Percentiles rank a stretch among this genome's conserved stretches.
Conservation (phyloP, 2,888 invertebrate species). For the Chironomus riparius region DNA sequence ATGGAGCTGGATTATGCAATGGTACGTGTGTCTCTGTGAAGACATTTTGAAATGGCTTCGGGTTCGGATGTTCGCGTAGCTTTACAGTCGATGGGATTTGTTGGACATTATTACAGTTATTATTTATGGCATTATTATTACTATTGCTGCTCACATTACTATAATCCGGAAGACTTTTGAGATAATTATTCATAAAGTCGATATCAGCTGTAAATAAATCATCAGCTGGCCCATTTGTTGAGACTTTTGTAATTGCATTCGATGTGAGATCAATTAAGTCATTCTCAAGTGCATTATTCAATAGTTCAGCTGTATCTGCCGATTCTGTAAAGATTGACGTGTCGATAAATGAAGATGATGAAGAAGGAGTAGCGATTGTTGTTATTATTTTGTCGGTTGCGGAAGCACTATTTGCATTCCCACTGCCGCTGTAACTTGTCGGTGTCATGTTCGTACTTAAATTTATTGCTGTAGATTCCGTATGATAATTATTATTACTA, state of each 20-base stretch:
- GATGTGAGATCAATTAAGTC: slow-evolving; percentile 17
- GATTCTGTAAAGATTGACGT: slow-evolving; percentile 1
- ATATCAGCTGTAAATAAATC: slow-evolving; percentile 42
- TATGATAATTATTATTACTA: background rate
- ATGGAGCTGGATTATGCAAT: background rate
- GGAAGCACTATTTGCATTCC: background rate
- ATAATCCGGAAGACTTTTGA: slow-evolving; percentile 43
- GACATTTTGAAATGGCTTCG: slow-evolving; percentile 3
- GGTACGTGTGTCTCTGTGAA: background rate
- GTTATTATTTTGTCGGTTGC: background rate
- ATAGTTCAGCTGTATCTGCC: background rate
- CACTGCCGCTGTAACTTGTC: background rate
- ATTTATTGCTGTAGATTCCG: background rate
- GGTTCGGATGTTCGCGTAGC: slow-evolving; percentile 18
- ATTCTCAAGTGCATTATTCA: background rate
- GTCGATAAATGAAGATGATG: background rate
- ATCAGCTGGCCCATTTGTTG: slow-evolving; percentile 15
- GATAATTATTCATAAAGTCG: slow-evolving; percentile 44
- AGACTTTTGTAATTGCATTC: background rate
- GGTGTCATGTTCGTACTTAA: background rate
- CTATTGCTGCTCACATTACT: background rate
- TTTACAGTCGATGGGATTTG: background rate
- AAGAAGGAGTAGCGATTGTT: background rate
- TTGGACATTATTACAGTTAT: too few relatives aligned
- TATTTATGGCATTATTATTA: background rate